phyloP scores from a whole-genome alignment of 2,113 vertebrate species.

The Chlorodrepanis virens region DNA sequence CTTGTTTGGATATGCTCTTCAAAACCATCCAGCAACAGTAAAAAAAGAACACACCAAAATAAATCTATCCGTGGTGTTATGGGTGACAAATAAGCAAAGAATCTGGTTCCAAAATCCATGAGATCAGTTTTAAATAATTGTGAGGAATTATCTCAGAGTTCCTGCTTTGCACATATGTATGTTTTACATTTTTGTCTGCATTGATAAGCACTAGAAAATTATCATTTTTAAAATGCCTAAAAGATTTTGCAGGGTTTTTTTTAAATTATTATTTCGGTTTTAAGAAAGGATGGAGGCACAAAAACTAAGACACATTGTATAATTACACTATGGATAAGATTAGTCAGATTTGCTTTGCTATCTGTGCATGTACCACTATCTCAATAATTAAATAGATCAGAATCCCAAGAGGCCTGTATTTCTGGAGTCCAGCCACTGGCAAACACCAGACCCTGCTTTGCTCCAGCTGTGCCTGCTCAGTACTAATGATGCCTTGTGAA shows the following conservation, averaged over 20 bases:
- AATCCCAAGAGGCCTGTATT: not conserved
- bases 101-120: not conserved
- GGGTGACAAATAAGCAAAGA: not conserved
- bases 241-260: not conserved
- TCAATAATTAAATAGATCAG: not conserved
- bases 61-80: not conserved
- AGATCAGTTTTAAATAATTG: not conserved
- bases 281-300: not conserved
- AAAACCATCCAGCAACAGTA: not conserved
- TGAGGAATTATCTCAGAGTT: not conserved
- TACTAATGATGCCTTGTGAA: not conserved
- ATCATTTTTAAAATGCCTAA: not conserved
- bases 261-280: not conserved
- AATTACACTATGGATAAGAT: not conserved
- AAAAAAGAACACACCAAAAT: not conserved
- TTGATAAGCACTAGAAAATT: not conserved
- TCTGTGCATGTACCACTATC: not conserved
- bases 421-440: not conserved
- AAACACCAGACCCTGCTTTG: slow-evolving; percentile 11
- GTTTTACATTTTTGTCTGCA: not conserved
- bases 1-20: not conserved
- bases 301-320: not conserved
- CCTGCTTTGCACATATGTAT: not conserved
- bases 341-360: not conserved
- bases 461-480: slow-evolving; percentile 55